Percentiles rank a stretch among this genome's conserved stretches.
phyloP scores from a whole-genome alignment of 2,888 invertebrate genomes.

The Nemotelus pantherinus region DNA sequence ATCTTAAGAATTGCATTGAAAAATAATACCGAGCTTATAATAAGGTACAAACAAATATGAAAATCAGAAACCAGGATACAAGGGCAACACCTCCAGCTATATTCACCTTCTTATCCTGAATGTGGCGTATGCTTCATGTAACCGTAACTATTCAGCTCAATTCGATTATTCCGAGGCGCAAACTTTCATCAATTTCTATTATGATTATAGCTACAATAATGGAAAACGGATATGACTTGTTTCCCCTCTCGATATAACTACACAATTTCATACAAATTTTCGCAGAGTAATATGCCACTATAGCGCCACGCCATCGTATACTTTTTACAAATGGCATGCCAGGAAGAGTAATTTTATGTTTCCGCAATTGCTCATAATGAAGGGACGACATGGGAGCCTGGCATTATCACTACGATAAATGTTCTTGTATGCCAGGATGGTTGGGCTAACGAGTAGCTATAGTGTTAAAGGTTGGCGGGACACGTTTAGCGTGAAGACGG shows the following conservation, averaged over 20 bases:
- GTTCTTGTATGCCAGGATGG: background rate
- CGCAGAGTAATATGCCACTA: background rate
- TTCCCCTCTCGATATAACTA: slow-evolving; percentile 21
- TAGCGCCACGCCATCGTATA: background rate
- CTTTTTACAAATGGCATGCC: slow-evolving; percentile 32
- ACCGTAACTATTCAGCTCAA: background rate
- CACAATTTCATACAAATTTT: slow-evolving; percentile 33
- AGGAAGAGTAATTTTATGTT: slow-evolving; percentile 39
- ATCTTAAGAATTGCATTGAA: no score
- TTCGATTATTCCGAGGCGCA: slow-evolving; percentile 26
- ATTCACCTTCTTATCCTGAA: no score
- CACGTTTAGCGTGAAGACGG: background rate
- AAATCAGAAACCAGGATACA: no score
- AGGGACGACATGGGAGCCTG: slow-evolving; percentile 18
- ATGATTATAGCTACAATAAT: slow-evolving; percentile 22
- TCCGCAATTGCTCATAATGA: slow-evolving; percentile 41
- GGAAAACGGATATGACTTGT: slow-evolving; percentile 45
- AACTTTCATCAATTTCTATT: slow-evolving; percentile 24
- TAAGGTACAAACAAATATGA: no score
- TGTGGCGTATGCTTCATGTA: no score
- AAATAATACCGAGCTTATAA: no score
- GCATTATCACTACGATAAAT: background rate
- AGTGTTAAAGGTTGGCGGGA: no score
- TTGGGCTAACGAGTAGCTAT: no score
- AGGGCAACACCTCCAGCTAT: no score